A percentile compares a stretch with the other conserved stretches of the same genome.
Conservation (phyloP, 2,797 vertebrate species). For the Sebastolobus altivelis region DNA sequence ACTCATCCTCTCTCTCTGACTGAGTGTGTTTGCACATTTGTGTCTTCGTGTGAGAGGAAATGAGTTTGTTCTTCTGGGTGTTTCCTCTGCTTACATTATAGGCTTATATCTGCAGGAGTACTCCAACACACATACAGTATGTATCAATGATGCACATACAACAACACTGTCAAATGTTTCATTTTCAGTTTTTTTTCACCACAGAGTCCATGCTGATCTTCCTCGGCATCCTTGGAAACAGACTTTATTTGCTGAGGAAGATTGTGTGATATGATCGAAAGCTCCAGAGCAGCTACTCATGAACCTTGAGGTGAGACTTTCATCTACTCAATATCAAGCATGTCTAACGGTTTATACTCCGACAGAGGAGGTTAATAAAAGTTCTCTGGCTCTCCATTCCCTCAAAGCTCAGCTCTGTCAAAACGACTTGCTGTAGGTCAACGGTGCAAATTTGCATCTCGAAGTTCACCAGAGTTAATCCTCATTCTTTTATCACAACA, state of each 20-base stretch:
- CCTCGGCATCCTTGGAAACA: not conserved
- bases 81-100: constrained; percentile 1
- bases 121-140: not conserved
- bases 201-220: not conserved
- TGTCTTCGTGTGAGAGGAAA: constrained; percentile 8
- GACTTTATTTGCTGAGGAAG: not conserved
- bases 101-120: not conserved
- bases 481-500: not conserved
- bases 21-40: constrained; percentile 2
- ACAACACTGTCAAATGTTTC: not conserved
- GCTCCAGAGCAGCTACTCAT: not conserved
- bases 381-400: not conserved
- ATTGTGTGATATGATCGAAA: not conserved
- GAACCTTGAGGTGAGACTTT: not conserved
- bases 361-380: not conserved
- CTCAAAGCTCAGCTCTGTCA: too few relatives aligned
- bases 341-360: not conserved
- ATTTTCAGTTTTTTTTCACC: not conserved
- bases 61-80: not conserved
- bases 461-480: not conserved
- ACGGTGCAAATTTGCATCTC: not conserved
- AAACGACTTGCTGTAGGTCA: not conserved
- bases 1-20: constrained; percentile 22
- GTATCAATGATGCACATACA: not conserved
- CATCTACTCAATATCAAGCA: not conserved